Evolutionary conservation across 1,140 invertebrate genomes (phyloP).

Genomic region (Oscheius sp.): DNA sequence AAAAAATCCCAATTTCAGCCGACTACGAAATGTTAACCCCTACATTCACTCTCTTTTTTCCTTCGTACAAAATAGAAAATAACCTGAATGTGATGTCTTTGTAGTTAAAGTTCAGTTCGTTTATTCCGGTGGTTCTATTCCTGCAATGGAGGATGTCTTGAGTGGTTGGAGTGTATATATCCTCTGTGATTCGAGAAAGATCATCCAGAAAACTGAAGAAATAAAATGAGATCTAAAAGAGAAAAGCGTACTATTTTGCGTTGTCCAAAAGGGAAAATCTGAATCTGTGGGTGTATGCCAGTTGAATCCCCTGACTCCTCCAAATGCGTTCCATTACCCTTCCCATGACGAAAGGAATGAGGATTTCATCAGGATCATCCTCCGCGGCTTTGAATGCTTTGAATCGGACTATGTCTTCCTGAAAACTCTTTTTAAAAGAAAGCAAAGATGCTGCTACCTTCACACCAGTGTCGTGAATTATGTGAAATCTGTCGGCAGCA

Average conservation of each 20-base stretch:
- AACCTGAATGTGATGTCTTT: constrained; percentile 51
- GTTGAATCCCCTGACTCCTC: constrained; percentile 48
- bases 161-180: constrained; percentile 88
- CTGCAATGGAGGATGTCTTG: constrained; percentile 94
- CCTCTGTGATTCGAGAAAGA: constrained; percentile 85
- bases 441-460: constrained; percentile 31
- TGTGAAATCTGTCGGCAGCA: constrained; percentile 63
- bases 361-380: constrained; percentile 3
- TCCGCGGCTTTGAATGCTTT: constrained; percentile 11
- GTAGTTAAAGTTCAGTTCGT: constrained; percentile 56
- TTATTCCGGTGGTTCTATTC: constrained; percentile 79
- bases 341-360: constrained; percentile 25
- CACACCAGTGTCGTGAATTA: constrained; percentile 16
- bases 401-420: constrained; percentile 32
- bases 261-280: constrained; percentile 48
- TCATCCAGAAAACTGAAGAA: constrained; percentile 83
- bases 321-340: constrained; percentile 45
- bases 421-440: constrained; percentile 31
- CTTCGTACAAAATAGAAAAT: neutral
- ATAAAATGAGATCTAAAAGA: neutral
- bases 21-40: too few relatives aligned
- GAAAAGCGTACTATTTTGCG: constrained; percentile 55
- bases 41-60: neutral
- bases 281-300: constrained; percentile 19
- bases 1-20: neutral